Percentiles rank a stretch among this genome's conserved stretches.
Conservation (phyloP, 2,113 vertebrate species). For the Varanus komodoensis region DNA sequence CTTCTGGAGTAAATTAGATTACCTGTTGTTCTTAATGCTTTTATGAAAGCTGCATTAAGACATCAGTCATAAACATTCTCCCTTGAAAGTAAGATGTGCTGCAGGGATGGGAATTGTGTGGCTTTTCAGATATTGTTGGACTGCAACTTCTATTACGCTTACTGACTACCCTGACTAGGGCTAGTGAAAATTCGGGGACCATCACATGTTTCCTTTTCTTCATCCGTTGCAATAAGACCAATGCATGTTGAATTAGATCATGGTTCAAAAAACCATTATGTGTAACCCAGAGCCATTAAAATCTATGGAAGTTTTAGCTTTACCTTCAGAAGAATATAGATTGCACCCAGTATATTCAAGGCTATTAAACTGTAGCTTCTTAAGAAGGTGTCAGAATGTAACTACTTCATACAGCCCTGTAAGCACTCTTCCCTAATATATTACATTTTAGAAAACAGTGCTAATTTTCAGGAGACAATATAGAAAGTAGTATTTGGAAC, state of each 20-base stretch:
- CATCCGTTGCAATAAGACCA: neutral
- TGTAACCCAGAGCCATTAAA: neutral
- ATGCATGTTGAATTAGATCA: neutral
- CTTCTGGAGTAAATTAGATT: neutral
- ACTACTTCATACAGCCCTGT: neutral
- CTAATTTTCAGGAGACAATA: neutral
- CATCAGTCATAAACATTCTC: neutral
- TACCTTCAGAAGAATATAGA: neutral
- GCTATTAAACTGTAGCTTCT: neutral
- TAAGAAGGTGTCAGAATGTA: neutral
- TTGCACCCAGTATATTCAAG: neutral
- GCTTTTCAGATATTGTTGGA: no score
- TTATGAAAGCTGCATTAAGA: neutral
- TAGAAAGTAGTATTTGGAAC: neutral
- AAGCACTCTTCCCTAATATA: neutral
- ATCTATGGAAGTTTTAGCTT: neutral
- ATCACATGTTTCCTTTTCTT: no score
- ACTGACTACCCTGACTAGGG: no score
- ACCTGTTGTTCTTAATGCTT: neutral
- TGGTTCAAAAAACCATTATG: neutral
- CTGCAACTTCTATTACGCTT: no score
- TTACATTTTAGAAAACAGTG: neutral
- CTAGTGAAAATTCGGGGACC: no score
- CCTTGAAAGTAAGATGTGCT: neutral
- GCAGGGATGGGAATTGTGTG: no score